These are phyloP conservation scores for Patella pellucida DNA, from an alignment of 2,888 invertebrate species.

Conservation along the genomic window DNA sequence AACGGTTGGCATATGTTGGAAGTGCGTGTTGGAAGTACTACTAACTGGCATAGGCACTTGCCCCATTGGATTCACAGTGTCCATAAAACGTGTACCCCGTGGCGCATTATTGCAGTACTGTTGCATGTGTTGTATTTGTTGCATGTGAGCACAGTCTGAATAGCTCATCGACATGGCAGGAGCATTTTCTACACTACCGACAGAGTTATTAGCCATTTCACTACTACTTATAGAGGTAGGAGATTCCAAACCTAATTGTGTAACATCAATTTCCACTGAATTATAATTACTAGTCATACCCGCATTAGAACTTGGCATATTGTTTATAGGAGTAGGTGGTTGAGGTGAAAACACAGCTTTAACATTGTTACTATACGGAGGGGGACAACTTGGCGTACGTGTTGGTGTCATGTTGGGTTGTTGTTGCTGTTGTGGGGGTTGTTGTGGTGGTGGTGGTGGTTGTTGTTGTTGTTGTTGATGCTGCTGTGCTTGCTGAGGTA, in stretches of 20 bases:
- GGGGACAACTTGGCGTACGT: slow-evolving; percentile 23
- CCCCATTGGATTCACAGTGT: slow-evolving; percentile 45
- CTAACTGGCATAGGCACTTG: slow-evolving; percentile 30
- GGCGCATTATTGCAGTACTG: slow-evolving; percentile 22
- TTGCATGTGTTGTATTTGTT: slow-evolving; percentile 35
- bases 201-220: slow-evolving; percentile 80
- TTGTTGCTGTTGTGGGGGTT: slow-evolving; percentile 23
- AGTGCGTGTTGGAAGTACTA: slow-evolving; percentile 25
- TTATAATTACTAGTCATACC: slow-evolving; percentile 39
- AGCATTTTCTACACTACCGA: slow-evolving; percentile 70
- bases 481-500: slow-evolving; percentile 36
- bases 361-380: slow-evolving; percentile 33
- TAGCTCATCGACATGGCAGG: slow-evolving; percentile 46
- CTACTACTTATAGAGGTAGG: slow-evolving; percentile 87
- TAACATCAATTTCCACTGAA: slow-evolving; percentile 83
- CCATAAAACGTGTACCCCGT: slow-evolving; percentile 45
- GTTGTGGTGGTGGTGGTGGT: slow-evolving; percentile 27
- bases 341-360: slow-evolving; percentile 44
- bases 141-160: slow-evolving; percentile 67
- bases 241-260: slow-evolving; percentile 87
- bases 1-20: slow-evolving; percentile 37
- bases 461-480: slow-evolving; percentile 46
- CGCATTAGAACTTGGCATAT: slow-evolving; percentile 35
- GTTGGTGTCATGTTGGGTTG: slow-evolving; percentile 22
- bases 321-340: slow-evolving; percentile 38